Conservation (phyloP, 2,113 vertebrate genomes). For the Myiagra hebetior region DNA sequence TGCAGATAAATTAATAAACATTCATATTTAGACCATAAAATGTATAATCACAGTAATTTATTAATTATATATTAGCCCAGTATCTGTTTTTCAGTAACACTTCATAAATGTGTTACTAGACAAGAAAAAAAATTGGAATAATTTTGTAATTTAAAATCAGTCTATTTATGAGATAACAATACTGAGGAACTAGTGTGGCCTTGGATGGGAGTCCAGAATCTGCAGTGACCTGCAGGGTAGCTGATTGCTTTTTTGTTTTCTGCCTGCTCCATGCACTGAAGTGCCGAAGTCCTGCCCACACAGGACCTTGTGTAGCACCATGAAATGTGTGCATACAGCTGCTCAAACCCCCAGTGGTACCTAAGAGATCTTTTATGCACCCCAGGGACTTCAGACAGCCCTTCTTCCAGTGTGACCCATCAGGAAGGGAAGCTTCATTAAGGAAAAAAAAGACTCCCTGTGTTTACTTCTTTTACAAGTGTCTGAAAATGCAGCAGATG, state of each 20-base stretch:
- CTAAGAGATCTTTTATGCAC: neutral
- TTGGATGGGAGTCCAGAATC: neutral
- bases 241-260: neutral
- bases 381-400: neutral
- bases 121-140: neutral
- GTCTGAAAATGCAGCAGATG: neutral
- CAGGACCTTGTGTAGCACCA: neutral
- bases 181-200: neutral
- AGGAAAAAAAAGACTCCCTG: neutral
- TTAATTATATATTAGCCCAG: neutral
- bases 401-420: neutral
- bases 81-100: neutral
- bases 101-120: neutral
- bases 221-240: neutral
- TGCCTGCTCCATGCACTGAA: neutral
- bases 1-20: neutral
- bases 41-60: neutral
- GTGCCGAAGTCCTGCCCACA: neutral
- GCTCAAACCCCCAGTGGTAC: neutral
- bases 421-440: neutral
- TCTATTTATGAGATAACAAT: neutral
- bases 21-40: neutral
- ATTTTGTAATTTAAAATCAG: neutral
- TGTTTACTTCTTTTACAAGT: neutral
- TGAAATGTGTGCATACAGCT: fast-evolving